phyloP scores from a whole-genome alignment of 2,797 vertebrate genomes.

The Karalla daura region DNA sequence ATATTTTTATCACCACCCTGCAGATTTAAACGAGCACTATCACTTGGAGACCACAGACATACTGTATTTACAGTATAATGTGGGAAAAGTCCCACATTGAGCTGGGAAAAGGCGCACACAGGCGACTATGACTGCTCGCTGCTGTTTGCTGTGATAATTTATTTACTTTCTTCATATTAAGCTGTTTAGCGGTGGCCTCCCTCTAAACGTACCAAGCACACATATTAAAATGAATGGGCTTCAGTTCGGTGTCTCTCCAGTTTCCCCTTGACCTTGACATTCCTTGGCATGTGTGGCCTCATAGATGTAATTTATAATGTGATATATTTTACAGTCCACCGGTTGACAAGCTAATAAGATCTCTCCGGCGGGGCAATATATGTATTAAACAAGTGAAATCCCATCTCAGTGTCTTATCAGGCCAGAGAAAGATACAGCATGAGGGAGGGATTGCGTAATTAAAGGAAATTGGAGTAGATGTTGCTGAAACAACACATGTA shows the following conservation, averaged over 20 bases:
- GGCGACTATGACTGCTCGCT: conserved; percentile 13
- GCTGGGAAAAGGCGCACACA: background rate
- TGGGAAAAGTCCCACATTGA: conserved; percentile 27
- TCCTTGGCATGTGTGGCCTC: conserved; percentile 11
- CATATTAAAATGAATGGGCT: conserved; percentile 19
- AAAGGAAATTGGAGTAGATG: conserved; percentile 38
- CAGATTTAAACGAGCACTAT: background rate
- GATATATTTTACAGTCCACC: conserved; percentile 40
- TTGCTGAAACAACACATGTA: conserved; percentile 50
- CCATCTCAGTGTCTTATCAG: conserved; percentile 34
- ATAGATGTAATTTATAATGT: conserved; percentile 13
- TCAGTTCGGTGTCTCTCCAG: conserved; percentile 6
- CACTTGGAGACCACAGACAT: background rate
- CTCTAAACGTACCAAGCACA: conserved; percentile 5
- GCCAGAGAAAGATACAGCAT: conserved; percentile 10
- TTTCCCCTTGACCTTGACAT: conserved; percentile 38
- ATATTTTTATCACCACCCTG: background rate
- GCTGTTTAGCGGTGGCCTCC: conserved; percentile 11
- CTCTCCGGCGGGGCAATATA: conserved; percentile 24
- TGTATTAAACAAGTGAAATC: conserved; percentile 28
- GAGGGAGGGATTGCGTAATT: conserved; percentile 34
- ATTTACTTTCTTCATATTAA: conserved; percentile 34
- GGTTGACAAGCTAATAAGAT: conserved; percentile 33
- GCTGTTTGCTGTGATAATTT: conserved; percentile 19
- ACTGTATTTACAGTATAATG: background rate